Base-by-base conservation (phyloP, 2,888 invertebrate species). In the Ceriagrion tenellum region DNA sequence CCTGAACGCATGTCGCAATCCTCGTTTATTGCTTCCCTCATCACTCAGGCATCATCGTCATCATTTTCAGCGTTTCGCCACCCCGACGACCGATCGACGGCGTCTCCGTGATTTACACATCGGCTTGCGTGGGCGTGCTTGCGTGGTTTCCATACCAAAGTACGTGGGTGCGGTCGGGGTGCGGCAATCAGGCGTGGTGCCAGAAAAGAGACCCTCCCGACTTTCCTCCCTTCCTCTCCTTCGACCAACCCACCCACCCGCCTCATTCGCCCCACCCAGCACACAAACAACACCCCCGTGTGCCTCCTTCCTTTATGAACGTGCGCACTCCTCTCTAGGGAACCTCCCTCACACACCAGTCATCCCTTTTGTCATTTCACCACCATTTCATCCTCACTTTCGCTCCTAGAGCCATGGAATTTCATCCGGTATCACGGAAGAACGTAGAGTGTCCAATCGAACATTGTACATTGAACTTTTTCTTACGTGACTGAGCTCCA, bases 91-190 rank as follows among this genome's bases (percentile, higher is more conserved):
- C 59, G 20, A 59, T 23, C 56, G 90, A 30, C 56, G 90, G 91
- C 63, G 91, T 63, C 63, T 20, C n/a, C 40, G 93, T 93, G 93
- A 93, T 93, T 93, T 93, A 93, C 93, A 69, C 93, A 69, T 93
- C 40, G n/a, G 69, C 69, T 40, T 69, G 93, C 93, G 93, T 93
- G 93, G 93, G 93, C 93, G 93, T 69, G 74, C 69, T 74, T 93
- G 93, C 93, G 93, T 93, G 93, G 93, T 93, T 93, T 69, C 69
- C 93, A 93, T 93, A 93, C 93, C 93, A 93, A 69, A 93, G 93
- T 63, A 69, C 93, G 93, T 93, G 93, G 93, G 93, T 93, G 93
- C 93, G 93, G 93, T 93, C 69, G 69, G 93, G 93, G 93, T 93
- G 93, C 93, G 93, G 93, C 93, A 93, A 23, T 47, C 93, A 93